Evolutionary conservation across 2,888 invertebrate species (phyloP).

Genomic region (Helicoverpa assulta): DNA sequence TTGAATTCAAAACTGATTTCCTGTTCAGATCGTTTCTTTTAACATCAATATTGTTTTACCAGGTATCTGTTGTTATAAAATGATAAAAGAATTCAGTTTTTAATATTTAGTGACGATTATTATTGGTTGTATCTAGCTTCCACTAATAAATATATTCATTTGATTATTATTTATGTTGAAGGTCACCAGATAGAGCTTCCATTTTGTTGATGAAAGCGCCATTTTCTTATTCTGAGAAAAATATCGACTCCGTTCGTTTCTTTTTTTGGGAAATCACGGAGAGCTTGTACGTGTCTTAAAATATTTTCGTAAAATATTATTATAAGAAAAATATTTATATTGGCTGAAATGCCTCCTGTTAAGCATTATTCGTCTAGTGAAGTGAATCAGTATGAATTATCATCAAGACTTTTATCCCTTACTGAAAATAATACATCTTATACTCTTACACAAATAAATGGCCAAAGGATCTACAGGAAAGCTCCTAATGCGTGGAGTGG

Average conservation of each 20-base stretch:
- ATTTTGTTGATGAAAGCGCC: conserved; percentile 74
- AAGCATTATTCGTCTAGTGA: conserved; percentile 88
- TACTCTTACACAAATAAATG: conserved; percentile 91
- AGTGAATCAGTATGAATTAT: conserved; percentile 89
- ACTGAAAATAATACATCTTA: conserved; percentile 88
- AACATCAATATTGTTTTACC: not conserved
- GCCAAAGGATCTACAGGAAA: conserved; percentile 92
- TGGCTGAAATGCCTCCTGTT: conserved; percentile 85
- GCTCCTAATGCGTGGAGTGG: conserved; percentile 90
- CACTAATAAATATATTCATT: conserved; percentile 6
- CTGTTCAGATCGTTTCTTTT: conserved; percentile 31
- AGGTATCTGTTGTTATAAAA: not conserved
- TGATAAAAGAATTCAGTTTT: conserved; percentile 6
- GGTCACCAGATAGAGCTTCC: conserved; percentile 67
- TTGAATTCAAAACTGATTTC: conserved; percentile 54
- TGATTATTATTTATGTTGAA: conserved; percentile 57
- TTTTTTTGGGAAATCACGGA: conserved; percentile 77
- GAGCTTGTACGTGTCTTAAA: conserved; percentile 68
- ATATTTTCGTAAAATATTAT: conserved; percentile 80
- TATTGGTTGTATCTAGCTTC: not conserved
- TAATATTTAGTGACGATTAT: conserved; percentile 5
- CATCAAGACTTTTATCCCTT: conserved; percentile 86
- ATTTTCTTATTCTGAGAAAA: conserved; percentile 68
- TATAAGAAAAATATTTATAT: conserved; percentile 83
- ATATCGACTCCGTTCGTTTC: conserved; percentile 65